Evolutionary conservation across 2,113 vertebrate genomes (phyloP), one percentile per base, ranked within the genome.

Genomic region (Mus pahari): DNA sequence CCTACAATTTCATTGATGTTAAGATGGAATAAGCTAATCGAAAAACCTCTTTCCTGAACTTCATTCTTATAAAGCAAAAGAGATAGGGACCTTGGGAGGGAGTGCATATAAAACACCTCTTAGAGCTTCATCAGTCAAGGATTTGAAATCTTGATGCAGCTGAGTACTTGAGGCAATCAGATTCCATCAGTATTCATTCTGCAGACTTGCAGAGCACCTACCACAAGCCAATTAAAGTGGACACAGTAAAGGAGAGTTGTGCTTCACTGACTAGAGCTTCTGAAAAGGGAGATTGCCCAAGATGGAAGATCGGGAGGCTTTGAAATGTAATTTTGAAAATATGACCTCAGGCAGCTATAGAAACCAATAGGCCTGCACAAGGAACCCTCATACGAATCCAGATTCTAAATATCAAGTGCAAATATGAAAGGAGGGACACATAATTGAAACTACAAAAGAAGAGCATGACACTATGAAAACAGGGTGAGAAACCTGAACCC

Each of bases 1-100:
- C 36, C 33, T 96, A 26, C 58, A 95, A 48, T 92, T 86, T 93
- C 73, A 75, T 74, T 95, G 60, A 86, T 82, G 90, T 95, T 92
- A 82, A 96, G 88, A 94, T 87, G 24, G 66, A 86, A 92, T 78
- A 91, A 97, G 78, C 82, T 96, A 94, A 92, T 14, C 9, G 68
- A 70, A 83, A 92, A 94, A 53, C 9, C 36, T 89, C 60, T 95
- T 58, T 45, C 60, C 48, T 87, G 62, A 97, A 92, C 48, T 95
- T 94, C 55, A 79, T 97, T 92, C 50, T 89, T 64, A 12, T 87
- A 78, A 91, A 87, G 68, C 22, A 78, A 74, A 94, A 95, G 53
- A 62, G 42, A 95, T 83, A 58, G 33, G 24, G 89, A 94, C 33
- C 36, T 83, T 74, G 53, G 81, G n/a, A 93, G 10, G 87, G 20